These are phyloP conservation scores for Pelobates fuscus DNA, from an alignment of 2,113 vertebrate genomes.

Conservation along the genomic window DNA sequence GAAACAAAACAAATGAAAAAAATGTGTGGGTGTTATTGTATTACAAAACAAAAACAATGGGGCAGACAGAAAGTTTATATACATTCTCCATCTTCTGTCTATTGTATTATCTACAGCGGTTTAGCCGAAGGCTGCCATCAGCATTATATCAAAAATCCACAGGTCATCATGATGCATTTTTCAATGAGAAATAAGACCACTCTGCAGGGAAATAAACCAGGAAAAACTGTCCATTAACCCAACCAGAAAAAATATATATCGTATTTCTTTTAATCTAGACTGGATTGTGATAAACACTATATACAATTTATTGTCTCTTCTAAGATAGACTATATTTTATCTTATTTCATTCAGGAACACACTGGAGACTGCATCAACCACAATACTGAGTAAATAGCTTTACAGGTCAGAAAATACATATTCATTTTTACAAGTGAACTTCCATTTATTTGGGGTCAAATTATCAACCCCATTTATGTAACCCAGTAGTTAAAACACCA, in stretches of 20 bases:
- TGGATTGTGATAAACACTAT: constrained; percentile 4
- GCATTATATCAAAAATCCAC: too few relatives aligned
- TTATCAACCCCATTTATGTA: background rate
- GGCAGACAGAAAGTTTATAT: too few relatives aligned
- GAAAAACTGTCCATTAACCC: background rate
- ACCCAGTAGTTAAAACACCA: constrained; percentile 38
- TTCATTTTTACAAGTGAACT: constrained; percentile 8
- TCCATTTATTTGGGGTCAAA: background rate
- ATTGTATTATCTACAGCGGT: too few relatives aligned
- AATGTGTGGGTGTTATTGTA: background rate
- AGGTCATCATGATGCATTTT: background rate
- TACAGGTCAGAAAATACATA: constrained; percentile 7
- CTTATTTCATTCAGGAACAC: constrained; percentile 2
- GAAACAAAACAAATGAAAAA: too few relatives aligned
- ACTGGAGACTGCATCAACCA: background rate
- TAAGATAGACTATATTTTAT: constrained; percentile 13
- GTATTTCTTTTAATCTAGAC: background rate
- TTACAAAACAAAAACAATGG: too few relatives aligned
- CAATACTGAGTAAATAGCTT: background rate
- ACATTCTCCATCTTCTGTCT: too few relatives aligned
- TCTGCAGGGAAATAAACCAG: background rate
- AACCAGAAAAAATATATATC: background rate
- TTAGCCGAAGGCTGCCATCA: too few relatives aligned
- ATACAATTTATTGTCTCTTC: constrained; percentile 32
- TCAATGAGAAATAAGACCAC: too few relatives aligned